Evolutionary conservation across 2,888 invertebrate genomes (phyloP).

Genomic region (Pristionchus fissidentatus): DNA sequence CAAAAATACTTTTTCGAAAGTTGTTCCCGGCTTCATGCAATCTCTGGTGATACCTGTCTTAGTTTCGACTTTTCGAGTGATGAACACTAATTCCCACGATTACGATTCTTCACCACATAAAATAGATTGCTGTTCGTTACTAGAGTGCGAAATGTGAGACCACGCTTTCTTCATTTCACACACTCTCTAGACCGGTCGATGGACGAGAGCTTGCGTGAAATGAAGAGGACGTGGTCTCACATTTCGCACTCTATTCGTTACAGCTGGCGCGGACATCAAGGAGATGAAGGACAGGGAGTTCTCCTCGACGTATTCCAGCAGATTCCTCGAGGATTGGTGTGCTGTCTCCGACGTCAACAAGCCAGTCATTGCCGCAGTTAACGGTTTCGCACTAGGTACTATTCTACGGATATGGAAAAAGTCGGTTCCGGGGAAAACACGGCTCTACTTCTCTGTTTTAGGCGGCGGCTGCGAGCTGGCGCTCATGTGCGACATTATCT

Average conservation of each 20-base stretch:
- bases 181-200: too few species aligned
- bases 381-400: slow-evolving; percentile 90
- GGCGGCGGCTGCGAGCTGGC: slow-evolving; percentile 99
- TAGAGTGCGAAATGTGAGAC: too few species aligned
- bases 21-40: too few species aligned
- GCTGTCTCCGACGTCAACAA: slow-evolving; percentile 84
- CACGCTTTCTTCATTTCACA: too few species aligned
- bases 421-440: background rate
- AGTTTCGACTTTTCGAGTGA: too few species aligned
- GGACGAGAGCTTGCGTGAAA: too few species aligned
- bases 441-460: background rate
- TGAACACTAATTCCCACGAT: too few species aligned
- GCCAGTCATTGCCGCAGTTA: slow-evolving; percentile 96
- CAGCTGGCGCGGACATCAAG: slow-evolving; percentile 94
- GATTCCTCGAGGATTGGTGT: slow-evolving; percentile 90
- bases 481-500: slow-evolving; percentile 96
- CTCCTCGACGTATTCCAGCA: slow-evolving; percentile 75
- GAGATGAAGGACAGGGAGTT: slow-evolving; percentile 77
- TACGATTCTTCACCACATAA: too few species aligned
- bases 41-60: too few species aligned
- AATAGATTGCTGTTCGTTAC: background rate
- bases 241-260: too few species aligned
- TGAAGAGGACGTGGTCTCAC: too few species aligned
- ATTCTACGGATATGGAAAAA: background rate
- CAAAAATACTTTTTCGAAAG: too few species aligned